Conservation (phyloP, 2,797 vertebrate genomes). For the Halcyon leucocephala region DNA sequence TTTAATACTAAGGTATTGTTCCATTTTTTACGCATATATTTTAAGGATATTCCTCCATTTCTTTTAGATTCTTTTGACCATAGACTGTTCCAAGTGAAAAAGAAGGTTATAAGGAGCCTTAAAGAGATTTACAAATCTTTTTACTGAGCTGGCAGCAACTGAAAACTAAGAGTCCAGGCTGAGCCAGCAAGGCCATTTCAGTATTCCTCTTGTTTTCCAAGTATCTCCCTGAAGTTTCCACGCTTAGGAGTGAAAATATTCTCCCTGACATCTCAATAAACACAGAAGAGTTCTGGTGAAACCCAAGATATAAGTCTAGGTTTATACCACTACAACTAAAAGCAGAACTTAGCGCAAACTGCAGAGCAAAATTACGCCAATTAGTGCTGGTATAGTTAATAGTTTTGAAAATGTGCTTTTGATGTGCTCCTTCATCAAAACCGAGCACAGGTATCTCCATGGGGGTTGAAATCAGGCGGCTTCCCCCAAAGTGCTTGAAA, state of each 20-base stretch:
- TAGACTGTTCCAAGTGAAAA: not conserved
- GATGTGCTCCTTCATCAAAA: not conserved
- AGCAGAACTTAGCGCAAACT: not conserved
- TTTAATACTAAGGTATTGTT: not conserved
- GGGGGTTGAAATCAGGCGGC: not conserved
- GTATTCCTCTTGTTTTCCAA: not conserved
- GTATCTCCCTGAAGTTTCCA: not conserved
- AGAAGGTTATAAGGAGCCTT: not conserved
- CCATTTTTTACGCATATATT: not conserved
- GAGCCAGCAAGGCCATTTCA: not conserved
- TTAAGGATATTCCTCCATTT: not conserved
- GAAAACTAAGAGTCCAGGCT: not conserved
- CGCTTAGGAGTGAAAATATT: not conserved
- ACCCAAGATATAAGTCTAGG: not conserved
- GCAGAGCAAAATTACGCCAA: not conserved
- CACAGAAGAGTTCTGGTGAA: not conserved
- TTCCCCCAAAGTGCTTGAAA: not conserved
- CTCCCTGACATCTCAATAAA: not conserved
- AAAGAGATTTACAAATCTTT: not conserved
- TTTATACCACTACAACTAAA: not conserved
- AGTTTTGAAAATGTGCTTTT: not conserved
- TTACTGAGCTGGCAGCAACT: not conserved
- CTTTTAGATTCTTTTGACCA: not conserved
- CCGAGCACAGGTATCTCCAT: not conserved
- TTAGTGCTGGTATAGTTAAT: not conserved